phyloP scores from a whole-genome alignment of 2,113 vertebrate species.

The Irena cyanogastra region DNA sequence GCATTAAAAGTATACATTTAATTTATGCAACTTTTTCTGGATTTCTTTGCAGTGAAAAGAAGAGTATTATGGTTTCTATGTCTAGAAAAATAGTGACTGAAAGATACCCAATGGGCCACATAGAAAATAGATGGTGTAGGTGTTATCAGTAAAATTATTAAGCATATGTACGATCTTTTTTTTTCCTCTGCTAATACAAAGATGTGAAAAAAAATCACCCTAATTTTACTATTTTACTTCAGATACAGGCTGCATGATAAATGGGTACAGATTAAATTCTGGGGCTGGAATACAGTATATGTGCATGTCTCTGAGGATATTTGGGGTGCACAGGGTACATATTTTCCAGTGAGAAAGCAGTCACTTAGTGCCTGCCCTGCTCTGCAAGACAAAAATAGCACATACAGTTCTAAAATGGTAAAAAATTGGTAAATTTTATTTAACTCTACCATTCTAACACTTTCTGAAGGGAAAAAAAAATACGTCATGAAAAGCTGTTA shows the following conservation, averaged over 20 bases:
- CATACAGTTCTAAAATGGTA: background rate
- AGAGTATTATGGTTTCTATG: background rate
- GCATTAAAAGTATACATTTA: background rate
- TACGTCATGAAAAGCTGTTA: background rate
- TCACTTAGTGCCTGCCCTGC: background rate
- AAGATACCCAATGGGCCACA: fast-evolving
- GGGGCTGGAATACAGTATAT: background rate
- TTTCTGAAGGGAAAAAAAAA: background rate
- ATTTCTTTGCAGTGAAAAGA: background rate
- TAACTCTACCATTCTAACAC: background rate
- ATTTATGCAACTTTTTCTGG: background rate
- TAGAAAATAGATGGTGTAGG: background rate
- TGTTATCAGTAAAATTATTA: background rate
- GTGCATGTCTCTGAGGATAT: background rate
- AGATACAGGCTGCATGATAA: background rate
- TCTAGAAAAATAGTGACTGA: background rate
- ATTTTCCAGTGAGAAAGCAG: background rate
- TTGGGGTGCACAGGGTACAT: background rate
- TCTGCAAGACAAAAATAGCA: background rate
- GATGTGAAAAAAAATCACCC: background rate
- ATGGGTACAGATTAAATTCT: background rate
- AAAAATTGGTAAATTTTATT: background rate
- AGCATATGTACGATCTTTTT: fast-evolving
- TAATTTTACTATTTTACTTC: background rate
- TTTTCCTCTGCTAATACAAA: background rate